These are phyloP conservation scores for Raja brachyura DNA, from an alignment of 2,113 vertebrate species.

Conservation along the genomic window DNA sequence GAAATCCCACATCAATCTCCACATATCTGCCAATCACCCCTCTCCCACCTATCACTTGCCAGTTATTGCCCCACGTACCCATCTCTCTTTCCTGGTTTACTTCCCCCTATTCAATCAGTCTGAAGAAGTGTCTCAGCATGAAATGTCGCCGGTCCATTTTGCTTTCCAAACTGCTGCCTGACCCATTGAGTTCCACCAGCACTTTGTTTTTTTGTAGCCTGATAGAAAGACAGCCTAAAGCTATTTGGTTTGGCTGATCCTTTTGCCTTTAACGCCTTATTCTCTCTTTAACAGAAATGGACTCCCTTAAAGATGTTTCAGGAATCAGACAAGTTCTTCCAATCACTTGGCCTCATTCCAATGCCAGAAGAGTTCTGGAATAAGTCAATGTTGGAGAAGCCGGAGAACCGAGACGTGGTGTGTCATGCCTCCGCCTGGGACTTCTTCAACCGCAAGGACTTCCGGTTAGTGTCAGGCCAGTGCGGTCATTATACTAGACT, in stretches of 20 bases:
- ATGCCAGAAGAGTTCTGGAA: conserved; percentile 69
- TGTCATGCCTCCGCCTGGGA: conserved; percentile 72
- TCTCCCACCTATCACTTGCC: no score
- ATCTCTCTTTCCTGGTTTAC: no score
- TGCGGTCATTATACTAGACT: no score
- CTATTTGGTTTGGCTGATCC: not conserved
- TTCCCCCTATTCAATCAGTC: no score
- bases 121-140: no score
- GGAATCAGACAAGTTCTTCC: conserved; percentile 77
- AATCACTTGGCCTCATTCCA: conserved; percentile 71
- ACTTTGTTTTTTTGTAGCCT: no score
- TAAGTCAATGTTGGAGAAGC: conserved; percentile 68
- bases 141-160: no score
- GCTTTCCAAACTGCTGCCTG: no score
- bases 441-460: conserved; percentile 71
- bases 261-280: not conserved
- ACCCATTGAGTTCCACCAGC: no score
- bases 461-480: conserved; percentile 51
- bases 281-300: conserved; percentile 66
- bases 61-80: no score
- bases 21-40: no score
- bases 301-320: conserved; percentile 76
- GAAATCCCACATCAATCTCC: no score
- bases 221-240: not conserved
- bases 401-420: conserved; percentile 60